phyloP scores from a whole-genome alignment of 2,888 invertebrate genomes.

The Brachypalpus laphriformis region DNA sequence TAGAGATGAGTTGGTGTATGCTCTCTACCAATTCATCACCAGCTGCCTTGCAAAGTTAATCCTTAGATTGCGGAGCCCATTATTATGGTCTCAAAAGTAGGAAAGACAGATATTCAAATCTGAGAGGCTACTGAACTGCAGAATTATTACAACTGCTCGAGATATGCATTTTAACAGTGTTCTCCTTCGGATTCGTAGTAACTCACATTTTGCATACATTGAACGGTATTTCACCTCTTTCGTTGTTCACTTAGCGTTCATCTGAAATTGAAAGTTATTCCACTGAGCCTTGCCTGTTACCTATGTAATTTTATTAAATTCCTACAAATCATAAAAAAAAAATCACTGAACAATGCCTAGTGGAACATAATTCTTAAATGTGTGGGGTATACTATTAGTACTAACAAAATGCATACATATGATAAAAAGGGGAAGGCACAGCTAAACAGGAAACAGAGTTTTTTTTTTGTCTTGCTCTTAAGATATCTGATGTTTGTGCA shows the following conservation, averaged over 20 bases:
- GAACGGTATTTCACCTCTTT: background rate
- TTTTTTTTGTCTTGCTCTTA: conserved; percentile 66
- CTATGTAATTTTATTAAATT: conserved; percentile 8
- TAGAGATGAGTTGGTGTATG: no score
- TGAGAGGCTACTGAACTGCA: no score
- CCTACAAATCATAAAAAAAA: background rate
- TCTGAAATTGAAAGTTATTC: conserved; percentile 19
- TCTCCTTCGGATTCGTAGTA: no score
- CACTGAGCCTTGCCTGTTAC: background rate
- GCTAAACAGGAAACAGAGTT: conserved; percentile 66
- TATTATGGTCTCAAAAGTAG: no score
- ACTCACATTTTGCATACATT: background rate
- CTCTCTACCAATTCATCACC: no score
- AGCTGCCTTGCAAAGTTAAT: no score
- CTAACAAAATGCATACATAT: conserved; percentile 33
- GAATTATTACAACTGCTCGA: no score
- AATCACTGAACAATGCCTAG: conserved; percentile 12
- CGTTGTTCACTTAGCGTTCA: background rate
- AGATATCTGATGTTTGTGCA: conserved; percentile 69
- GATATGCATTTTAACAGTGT: no score
- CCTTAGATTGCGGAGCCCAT: no score
- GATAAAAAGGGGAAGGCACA: conserved; percentile 58
- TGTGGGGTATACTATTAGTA: conserved; percentile 33
- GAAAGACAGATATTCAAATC: no score
- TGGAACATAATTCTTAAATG: conserved; percentile 30